A percentile compares a stretch with the other conserved stretches of the same genome.
These are phyloP conservation scores for Scophthalmus maximus DNA, from an alignment of 2,113 vertebrate species.

Conservation along the genomic window DNA sequence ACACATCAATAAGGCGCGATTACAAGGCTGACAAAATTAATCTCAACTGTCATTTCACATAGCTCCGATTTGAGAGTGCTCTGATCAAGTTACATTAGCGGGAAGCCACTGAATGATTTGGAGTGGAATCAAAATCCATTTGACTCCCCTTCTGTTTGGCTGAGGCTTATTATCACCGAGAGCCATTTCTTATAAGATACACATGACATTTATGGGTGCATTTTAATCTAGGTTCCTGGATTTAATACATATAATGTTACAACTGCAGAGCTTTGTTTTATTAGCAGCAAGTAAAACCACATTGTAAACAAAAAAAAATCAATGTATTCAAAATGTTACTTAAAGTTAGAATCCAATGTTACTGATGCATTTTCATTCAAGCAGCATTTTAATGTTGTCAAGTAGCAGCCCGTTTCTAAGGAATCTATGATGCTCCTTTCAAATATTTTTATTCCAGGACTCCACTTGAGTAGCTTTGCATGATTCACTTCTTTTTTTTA, in stretches of 20 bases:
- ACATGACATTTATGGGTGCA: slow-evolving; percentile 63
- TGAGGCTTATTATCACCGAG: slow-evolving; percentile 60
- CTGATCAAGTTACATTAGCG: slow-evolving; percentile 81
- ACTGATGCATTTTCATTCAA: no score
- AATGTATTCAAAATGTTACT: no score
- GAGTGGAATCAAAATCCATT: slow-evolving; percentile 78
- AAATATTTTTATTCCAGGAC: no score
- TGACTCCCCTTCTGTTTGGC: slow-evolving; percentile 75
- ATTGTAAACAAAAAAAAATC: no score
- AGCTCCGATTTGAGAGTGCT: slow-evolving; percentile 74
- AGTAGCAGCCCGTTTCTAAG: no score
- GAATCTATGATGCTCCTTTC: no score
- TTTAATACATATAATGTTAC: slow-evolving; percentile 37
- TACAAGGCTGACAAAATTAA: slow-evolving; percentile 82
- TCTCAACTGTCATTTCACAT: slow-evolving; percentile 78
- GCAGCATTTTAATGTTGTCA: no score
- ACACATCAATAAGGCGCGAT: slow-evolving; percentile 82
- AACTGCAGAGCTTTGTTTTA: slow-evolving; percentile 20
- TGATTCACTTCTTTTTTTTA: no score
- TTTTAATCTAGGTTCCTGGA: slow-evolving; percentile 47
- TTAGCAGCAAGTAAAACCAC: neutral
- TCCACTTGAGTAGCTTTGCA: no score
- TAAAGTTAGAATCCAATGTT: no score
- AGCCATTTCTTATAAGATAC: slow-evolving; percentile 48
- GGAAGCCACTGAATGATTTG: slow-evolving; percentile 76